Conservation (phyloP, 2,113 vertebrate genomes). For the Sebastes fasciatus region DNA sequence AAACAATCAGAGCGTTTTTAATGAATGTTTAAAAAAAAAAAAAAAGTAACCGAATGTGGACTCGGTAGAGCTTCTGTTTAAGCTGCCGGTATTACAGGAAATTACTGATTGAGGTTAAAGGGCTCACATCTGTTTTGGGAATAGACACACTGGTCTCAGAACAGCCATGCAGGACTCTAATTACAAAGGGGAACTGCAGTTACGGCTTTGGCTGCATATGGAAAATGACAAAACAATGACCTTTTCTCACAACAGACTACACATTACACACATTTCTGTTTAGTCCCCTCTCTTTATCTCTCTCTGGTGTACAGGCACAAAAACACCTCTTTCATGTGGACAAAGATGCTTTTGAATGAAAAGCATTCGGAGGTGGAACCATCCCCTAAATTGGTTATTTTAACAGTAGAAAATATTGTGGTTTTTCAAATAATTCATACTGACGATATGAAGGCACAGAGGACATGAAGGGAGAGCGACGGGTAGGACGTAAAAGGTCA, state of each 20-base stretch:
- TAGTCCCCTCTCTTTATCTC: not conserved
- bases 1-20: slow-evolving; percentile 58
- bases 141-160: slow-evolving; percentile 15
- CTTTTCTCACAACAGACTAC: slow-evolving; percentile 26
- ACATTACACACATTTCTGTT: slow-evolving; percentile 12
- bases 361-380: not conserved
- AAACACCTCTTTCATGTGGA: not conserved
- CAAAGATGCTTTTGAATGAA: not conserved
- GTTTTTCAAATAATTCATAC: not conserved
- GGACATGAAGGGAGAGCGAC: not conserved
- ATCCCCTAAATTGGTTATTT: not conserved
- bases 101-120: slow-evolving; percentile 60
- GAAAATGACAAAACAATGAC: slow-evolving; percentile 40
- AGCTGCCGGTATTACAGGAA: slow-evolving; percentile 34
- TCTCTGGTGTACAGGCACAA: not conserved
- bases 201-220: not conserved
- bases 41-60: not conserved
- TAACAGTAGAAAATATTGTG: not conserved
- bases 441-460: not conserved
- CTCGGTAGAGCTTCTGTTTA: slow-evolving; percentile 25
- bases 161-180: slow-evolving; percentile 8
- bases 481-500: not conserved
- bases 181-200: slow-evolving; percentile 24
- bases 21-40: slow-evolving; percentile 31
- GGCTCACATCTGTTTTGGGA: slow-evolving; percentile 53